Evolutionary conservation across 2,888 invertebrate species (phyloP), one percentile per base, ranked within the genome.

Genomic region (Odontocerum albicorne): DNA sequence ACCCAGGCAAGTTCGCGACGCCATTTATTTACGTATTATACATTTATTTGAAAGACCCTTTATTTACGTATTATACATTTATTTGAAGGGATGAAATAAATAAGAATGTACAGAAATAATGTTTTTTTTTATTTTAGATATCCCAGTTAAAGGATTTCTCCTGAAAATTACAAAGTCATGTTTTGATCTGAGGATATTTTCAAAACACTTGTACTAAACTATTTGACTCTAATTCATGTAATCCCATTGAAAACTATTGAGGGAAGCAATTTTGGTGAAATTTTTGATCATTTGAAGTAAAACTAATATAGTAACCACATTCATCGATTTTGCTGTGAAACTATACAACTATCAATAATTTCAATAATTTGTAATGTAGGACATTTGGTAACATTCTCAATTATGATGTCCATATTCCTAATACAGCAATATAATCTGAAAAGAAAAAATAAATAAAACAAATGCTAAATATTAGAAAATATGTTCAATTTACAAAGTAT

Each of bases 121-220:
- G 22, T 31, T 31, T 16, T 35, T 35, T 35, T 21, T 21, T 46
- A 46, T 35, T 13, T 20, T 13, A 19, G 10, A 3, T 12, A 7
- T 46, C 35, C 13, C 33, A 46, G 35, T 35, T 13, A 36, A 21
- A 45, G 15, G 35, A 10, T 4, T 46, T 20, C 21, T 17, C 10
- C 12, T 35, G 33, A 35, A 46, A 46, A 35, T 35, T 35, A 12
- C n/a, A 10, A 12, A 20, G 16, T 20, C 15, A 35, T 35, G 13
- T 46, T 46, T 46, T 12, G 46, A 46, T 10, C 35, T 15, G 20
- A 46, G 7, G 13, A 46, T 19, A 13, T 19, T 46, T 46, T 46
- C 46, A 35, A 20, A 46, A 2, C 21, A 19, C 33, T 20, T 46
- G 20, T 46, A 46, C n/a, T 35, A 15, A 10, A 4, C 13, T 20